Conservation (phyloP, 2,797 vertebrate genomes). For the Notolepis coatsorum region DNA sequence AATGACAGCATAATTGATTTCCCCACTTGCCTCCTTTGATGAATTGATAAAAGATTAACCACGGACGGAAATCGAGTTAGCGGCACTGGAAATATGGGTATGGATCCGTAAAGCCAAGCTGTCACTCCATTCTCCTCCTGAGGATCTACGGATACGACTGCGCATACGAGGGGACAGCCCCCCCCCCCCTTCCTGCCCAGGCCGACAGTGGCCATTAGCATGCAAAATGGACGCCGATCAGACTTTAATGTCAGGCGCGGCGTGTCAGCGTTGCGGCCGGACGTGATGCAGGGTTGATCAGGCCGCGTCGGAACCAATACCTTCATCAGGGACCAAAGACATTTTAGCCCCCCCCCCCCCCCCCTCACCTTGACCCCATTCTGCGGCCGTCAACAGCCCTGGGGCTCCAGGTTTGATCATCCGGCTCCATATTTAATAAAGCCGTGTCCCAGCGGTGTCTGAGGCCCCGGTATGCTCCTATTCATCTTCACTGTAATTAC, state of each 20-base stretch:
- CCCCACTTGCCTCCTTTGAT: constrained; percentile 5
- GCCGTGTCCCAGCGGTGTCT: constrained; percentile 41
- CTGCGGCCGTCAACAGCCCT: constrained; percentile 58
- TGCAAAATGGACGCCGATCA: constrained; percentile 36
- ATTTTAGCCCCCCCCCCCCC: constrained; percentile 39
- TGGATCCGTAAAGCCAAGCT: constrained; percentile 13
- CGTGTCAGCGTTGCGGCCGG: constrained; percentile 43
- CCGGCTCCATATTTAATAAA: constrained; percentile 70
- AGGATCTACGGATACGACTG: neutral
- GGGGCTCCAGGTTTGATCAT: constrained; percentile 61
- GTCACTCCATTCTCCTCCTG: neutral
- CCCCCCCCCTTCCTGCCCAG: neutral
- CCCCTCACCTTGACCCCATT: constrained; percentile 56
- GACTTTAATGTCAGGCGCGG: constrained; percentile 45
- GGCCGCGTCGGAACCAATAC: constrained; percentile 57
- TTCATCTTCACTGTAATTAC: constrained; percentile 69
- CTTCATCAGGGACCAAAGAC: constrained; percentile 62
- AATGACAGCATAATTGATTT: constrained; percentile 6
- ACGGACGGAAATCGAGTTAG: constrained; percentile 2
- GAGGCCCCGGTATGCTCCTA: constrained; percentile 48
- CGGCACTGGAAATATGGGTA: constrained; percentile 5
- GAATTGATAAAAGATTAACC: constrained; percentile 21
- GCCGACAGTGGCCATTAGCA: constrained; percentile 2
- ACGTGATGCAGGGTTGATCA: constrained; percentile 39
- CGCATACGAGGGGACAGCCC: neutral